Percentiles rank a stretch among this genome's conserved stretches.
These are phyloP conservation scores for Dusona sp. DNA, from an alignment of 2,888 invertebrate species.

Conservation along the genomic window DNA sequence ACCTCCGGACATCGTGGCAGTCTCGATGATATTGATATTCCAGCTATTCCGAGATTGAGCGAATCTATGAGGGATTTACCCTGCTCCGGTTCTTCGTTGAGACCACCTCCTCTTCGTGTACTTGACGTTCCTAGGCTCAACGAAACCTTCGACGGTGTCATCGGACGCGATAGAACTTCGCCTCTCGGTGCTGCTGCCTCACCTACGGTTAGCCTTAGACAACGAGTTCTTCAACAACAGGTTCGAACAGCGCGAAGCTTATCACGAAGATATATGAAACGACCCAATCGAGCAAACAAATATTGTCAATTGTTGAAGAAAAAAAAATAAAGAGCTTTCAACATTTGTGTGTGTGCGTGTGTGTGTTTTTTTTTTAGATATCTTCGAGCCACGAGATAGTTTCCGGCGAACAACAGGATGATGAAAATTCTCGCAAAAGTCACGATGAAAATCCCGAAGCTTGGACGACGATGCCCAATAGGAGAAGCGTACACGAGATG, in stretches of 20 bases:
- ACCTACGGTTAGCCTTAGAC: conserved; percentile 76
- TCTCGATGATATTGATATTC: conserved; percentile 81
- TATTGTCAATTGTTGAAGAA: too few relatives aligned
- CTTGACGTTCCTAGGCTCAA: conserved; percentile 77
- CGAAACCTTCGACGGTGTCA: conserved; percentile 80
- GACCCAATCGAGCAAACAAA: too few relatives aligned
- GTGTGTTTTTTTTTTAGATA: conserved; percentile 67
- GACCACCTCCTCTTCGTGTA: conserved; percentile 74
- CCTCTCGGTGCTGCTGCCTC: conserved; percentile 76
- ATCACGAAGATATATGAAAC: too few relatives aligned
- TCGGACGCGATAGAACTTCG: conserved; percentile 77
- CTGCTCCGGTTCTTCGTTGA: conserved; percentile 72
- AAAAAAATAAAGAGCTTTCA: too few relatives aligned
- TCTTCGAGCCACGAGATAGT: conserved; percentile 74
- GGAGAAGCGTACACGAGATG: conserved; percentile 83
- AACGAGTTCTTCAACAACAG: conserved; percentile 75
- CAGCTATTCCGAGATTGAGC: conserved; percentile 79
- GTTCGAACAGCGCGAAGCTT: conserved; percentile 65
- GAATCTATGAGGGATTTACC: conserved; percentile 79
- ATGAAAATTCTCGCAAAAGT: conserved; percentile 70
- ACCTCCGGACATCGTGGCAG: conserved; percentile 78
- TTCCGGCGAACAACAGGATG: conserved; percentile 73
- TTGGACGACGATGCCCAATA: conserved; percentile 76
- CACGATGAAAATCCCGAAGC: conserved; percentile 73
- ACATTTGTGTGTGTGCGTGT: too few relatives aligned